Base-by-base conservation (phyloP, 2,797 vertebrate species). In the Eutrigla gurnardus region DNA sequence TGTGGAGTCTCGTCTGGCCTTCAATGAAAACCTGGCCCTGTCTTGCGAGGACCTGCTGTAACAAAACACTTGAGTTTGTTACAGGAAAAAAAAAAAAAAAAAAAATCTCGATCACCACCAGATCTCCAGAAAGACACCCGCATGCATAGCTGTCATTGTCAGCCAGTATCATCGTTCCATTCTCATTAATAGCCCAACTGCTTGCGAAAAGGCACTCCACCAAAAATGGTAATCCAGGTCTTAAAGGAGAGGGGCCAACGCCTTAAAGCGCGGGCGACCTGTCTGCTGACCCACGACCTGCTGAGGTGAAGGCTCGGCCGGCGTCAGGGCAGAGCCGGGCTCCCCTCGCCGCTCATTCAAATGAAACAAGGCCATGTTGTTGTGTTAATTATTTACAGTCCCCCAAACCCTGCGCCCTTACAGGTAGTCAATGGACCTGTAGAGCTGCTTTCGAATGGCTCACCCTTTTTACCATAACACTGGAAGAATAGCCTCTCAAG, bases 301-400 rank as follows among this genome's bases (percentile, higher is more conserved):
- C 90, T 90, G 90, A 90, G 92, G 93, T 92, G 91, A 85, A 71
- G 86, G 71, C 89, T 87, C 72, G 73, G 80, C 82, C 85, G 78
- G 79, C 88, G 90, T 84, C 90, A 88, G 84, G 78, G 85, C 87
- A 86, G 89, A 92, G 89, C 74, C 89, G 52, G 81, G 71, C 84
- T 87, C 82, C 83, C 84, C 76, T 55, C 75, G 81, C 85, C 75
- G 62, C 67, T 83, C 91, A 94, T 96, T 96, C 91, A 95, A 84
- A 94, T 95, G 93, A 93, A 95, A 93, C 89, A 90, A 88, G 89
- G 76, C 88, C 69, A 89, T 86, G 91, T 95, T 95, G 93, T 95
- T 94, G 93, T 95, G 94, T 94, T 94, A 95, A 95, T 95, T 92
- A 94, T 92, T 92, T 88, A 93, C 91, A 83, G 76, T 62, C 84